Conservation (phyloP, 2,113 vertebrate genomes). For the Campylomormyrus tamandua region DNA sequence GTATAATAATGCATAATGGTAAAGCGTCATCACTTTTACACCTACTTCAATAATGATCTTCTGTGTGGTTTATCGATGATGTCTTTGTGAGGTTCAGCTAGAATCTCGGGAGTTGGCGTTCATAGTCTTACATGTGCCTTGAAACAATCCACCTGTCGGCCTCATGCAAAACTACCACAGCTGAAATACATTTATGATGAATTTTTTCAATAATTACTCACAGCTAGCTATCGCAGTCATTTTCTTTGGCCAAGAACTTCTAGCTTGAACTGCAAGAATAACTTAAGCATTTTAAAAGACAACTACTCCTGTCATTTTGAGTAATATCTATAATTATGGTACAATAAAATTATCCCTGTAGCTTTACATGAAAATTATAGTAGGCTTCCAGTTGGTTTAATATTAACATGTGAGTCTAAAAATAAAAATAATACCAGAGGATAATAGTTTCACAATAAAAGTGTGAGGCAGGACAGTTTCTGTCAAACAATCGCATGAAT, state of each 20-base stretch:
- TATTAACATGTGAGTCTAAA: background rate
- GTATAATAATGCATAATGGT: background rate
- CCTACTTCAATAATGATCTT: background rate
- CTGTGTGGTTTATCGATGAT: background rate
- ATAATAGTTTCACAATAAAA: background rate
- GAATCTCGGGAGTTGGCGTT: background rate
- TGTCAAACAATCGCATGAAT: background rate
- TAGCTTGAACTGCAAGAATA: background rate
- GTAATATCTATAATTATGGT: background rate
- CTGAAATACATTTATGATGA: background rate
- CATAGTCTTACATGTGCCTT: background rate
- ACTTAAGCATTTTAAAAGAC: background rate
- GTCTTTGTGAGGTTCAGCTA: background rate
- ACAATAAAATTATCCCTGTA: background rate
- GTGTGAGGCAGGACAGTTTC: background rate
- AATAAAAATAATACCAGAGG: background rate
- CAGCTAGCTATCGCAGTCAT: background rate
- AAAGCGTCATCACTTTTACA: background rate
- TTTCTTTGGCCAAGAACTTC: background rate
- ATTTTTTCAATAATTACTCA: background rate
- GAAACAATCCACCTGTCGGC: background rate
- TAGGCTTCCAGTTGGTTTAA: background rate
- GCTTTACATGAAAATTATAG: background rate
- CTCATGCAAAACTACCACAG: background rate
- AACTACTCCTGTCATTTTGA: background rate